These are phyloP conservation scores for Geodia barretti DNA, from an alignment of 37 sponge, comb jelly and placozoan species.

Conservation along the genomic window DNA sequence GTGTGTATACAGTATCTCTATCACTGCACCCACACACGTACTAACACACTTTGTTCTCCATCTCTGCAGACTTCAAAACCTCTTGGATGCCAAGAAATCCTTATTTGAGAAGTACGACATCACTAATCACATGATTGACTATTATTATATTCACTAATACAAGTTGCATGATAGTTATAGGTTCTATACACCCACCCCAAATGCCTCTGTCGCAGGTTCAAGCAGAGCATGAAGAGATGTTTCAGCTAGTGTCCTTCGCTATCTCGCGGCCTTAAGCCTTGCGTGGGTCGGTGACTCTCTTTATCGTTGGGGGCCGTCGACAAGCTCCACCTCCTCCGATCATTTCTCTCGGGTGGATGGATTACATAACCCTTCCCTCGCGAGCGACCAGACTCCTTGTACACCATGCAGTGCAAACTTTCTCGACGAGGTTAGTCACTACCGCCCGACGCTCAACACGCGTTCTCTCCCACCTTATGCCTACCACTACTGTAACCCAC, in stretches of 20 bases:
- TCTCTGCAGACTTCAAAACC: slow-evolving; percentile 12
- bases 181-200: background rate
- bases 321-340: background rate
- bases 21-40: slow-evolving; percentile 17
- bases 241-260: background rate
- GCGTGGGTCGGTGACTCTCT: background rate
- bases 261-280: background rate
- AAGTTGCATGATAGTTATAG: background rate
- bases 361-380: too few species aligned
- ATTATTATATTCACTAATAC: too few species aligned
- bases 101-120: slow-evolving; percentile 51
- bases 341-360: background rate
- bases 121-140: too few species aligned
- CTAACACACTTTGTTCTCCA: background rate
- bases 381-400: too few species aligned
- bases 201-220: slow-evolving; percentile 1
- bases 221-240: background rate
- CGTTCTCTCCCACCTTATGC: too few species aligned
- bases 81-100: slow-evolving; percentile 33
- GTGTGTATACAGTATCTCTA: background rate
- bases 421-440: too few species aligned
- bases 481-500: too few species aligned
- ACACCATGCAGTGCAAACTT: too few species aligned
- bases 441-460: too few species aligned
- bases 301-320: background rate